These are phyloP conservation scores for Dreissena polymorpha DNA, from an alignment of 1,140 invertebrate species.

Conservation along the genomic window DNA sequence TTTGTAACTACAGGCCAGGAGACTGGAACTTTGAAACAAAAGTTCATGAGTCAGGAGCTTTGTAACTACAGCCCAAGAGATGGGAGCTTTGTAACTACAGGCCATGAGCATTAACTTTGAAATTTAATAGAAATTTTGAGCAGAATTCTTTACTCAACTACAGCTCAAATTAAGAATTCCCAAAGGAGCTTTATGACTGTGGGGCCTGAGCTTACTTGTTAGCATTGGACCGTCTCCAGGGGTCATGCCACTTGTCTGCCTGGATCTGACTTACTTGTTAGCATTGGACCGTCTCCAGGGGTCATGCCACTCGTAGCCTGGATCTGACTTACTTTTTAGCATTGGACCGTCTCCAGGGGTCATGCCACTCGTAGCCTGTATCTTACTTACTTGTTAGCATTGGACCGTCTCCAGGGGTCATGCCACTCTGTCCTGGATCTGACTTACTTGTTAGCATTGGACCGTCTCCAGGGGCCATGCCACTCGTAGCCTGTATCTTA, in stretches of 20 bases:
- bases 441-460: slow-evolving; percentile 42
- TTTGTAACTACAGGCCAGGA: too few species aligned
- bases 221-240: slow-evolving; percentile 83
- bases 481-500: too few species aligned
- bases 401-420: slow-evolving; percentile 88
- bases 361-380: slow-evolving; percentile 97
- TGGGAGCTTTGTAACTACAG: too few species aligned
- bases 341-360: slow-evolving; percentile 86
- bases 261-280: slow-evolving; percentile 46
- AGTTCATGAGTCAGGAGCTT: too few species aligned
- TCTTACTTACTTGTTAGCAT: slow-evolving; percentile 34
- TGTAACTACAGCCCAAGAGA: too few species aligned
- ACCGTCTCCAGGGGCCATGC: slow-evolving; percentile 91
- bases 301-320: slow-evolving; percentile 63
- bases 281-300: slow-evolving; percentile 25
- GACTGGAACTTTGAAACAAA: too few species aligned
- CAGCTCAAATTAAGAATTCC: too few species aligned
- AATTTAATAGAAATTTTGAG: too few species aligned
- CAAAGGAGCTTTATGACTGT: too few species aligned
- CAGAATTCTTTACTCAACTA: too few species aligned
- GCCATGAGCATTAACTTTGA: too few species aligned
- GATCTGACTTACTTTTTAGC: slow-evolving; percentile 44
- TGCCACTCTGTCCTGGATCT: slow-evolving; percentile 87
- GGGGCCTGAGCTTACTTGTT: slow-evolving; percentile 42
- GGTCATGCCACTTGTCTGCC: slow-evolving; percentile 93